phyloP scores from a whole-genome alignment of 2,797 vertebrate species.

The Pangasius krempfi region DNA sequence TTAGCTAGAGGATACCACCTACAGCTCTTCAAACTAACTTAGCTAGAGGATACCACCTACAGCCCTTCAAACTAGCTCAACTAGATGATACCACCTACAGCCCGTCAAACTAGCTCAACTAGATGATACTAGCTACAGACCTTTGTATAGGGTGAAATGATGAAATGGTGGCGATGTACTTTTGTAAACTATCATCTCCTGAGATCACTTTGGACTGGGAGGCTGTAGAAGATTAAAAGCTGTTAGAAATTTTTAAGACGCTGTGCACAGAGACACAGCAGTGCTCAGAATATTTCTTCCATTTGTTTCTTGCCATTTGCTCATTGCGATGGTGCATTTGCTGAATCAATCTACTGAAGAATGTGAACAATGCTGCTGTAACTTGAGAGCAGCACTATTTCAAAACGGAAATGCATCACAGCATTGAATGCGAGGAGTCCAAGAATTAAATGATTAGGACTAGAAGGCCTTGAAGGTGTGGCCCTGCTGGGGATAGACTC shows the following conservation, averaged over 20 bases:
- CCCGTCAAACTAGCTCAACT: not conserved
- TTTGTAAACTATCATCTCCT: not conserved
- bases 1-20: not conserved
- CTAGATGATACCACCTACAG: not conserved
- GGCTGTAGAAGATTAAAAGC: slow-evolving; percentile 1
- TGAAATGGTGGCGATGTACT: not conserved
- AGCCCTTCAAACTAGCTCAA: not conserved
- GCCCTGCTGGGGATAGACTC: not conserved
- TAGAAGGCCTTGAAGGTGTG: not conserved
- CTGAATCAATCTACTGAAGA: not conserved
- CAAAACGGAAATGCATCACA: not conserved
- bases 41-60: not conserved
- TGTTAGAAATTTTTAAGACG: not conserved
- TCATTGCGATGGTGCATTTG: not conserved
- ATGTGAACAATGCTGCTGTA: not conserved
- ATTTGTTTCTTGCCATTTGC: not conserved
- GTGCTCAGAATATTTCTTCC: not conserved
- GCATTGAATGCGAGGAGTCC: not conserved
- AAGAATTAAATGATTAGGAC: not conserved
- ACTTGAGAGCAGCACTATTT: not conserved
- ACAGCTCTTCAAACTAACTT: not conserved
- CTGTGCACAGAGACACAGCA: not conserved
- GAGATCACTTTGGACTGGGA: not conserved
- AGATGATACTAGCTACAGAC: not conserved
- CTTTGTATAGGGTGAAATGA: not conserved